A percentile compares a stretch with the other conserved stretches of the same genome.
phyloP scores from a whole-genome alignment of 2,113 vertebrate genomes.

The Pagrus major region DNA sequence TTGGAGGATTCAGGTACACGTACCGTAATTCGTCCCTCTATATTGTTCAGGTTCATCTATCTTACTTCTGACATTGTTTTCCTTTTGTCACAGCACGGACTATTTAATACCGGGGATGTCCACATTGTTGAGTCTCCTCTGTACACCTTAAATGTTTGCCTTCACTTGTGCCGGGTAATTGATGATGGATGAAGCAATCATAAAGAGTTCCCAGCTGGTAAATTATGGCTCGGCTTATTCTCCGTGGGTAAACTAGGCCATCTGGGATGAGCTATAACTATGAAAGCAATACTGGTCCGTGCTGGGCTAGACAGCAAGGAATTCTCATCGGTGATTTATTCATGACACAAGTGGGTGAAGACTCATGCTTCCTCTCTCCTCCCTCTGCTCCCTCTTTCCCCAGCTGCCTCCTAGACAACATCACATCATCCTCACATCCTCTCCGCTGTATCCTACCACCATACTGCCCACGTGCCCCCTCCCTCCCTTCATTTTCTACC shows the following conservation, averaged over 20 bases:
- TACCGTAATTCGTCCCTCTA: background rate
- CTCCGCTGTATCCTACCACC: constrained; percentile 34
- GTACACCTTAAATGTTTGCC: constrained; percentile 24
- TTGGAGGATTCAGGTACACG: constrained; percentile 5
- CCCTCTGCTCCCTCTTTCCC: constrained; percentile 30
- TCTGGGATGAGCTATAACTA: constrained; percentile 67
- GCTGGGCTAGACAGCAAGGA: constrained; percentile 59
- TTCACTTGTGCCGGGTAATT: constrained; percentile 54
- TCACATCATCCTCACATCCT: constrained; percentile 61
- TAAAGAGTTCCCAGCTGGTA: constrained; percentile 65
- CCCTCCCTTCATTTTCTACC: constrained; percentile 50
- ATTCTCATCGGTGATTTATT: constrained; percentile 78
- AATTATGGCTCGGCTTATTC: constrained; percentile 63
- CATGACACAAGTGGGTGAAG: constrained; percentile 77
- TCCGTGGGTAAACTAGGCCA: constrained; percentile 68
- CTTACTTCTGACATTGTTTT: background rate
- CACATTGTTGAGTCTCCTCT: constrained; percentile 24
- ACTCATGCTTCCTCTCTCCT: constrained; percentile 47
- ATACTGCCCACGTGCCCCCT: constrained; percentile 43
- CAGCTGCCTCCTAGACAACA: constrained; percentile 52
- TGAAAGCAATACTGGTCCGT: constrained; percentile 52
- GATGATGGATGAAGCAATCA: constrained; percentile 69
- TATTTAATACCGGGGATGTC: constrained; percentile 30
- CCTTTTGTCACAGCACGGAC: constrained; percentile 17
- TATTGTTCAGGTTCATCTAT: background rate